Evolutionary conservation across 2,797 vertebrate genomes (phyloP).

Genomic region (Lepilemur ruficaudatus): DNA sequence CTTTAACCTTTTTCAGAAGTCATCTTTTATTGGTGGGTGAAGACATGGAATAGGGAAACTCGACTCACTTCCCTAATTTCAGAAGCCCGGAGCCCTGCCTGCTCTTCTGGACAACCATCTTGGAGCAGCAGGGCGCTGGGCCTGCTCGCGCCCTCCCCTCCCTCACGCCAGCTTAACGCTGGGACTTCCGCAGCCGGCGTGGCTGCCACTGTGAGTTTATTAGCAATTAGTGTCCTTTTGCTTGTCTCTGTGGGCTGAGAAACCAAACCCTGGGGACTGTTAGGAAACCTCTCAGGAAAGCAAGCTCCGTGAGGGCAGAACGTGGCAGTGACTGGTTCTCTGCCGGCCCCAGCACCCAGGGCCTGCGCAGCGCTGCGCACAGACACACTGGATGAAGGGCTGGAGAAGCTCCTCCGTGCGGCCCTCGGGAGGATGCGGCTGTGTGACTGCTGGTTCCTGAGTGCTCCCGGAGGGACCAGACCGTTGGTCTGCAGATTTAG

Average conservation of each 20-base stretch:
- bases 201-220: background rate
- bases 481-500: background rate
- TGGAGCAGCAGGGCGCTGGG: fast-evolving
- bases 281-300: background rate
- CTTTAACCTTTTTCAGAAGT: background rate
- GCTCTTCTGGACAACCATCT: fast-evolving
- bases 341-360: background rate
- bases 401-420: background rate
- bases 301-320: background rate
- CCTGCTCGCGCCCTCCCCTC: fast-evolving
- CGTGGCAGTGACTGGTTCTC: background rate
- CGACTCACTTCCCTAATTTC: background rate
- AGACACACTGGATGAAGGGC: no score
- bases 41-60: background rate
- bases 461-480: background rate
- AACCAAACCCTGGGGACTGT: background rate
- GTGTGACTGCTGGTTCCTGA: background rate
- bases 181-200: background rate
- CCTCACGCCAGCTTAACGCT: no score
- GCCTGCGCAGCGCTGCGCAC: background rate
- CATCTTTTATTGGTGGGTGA: background rate
- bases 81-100: background rate
- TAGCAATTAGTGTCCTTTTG: background rate
- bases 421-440: background rate
- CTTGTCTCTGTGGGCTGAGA: background rate